phyloP scores from a whole-genome alignment of 1,140 invertebrate species.

The Bombyx mori region ASM3026992v2 NC_085115.1:11688001-11688500 shows the following conservation, averaged over 20 bases:
- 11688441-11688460: too few relatives aligned
- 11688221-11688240: conserved; percentile 87
- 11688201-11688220: conserved; percentile 92
- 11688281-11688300: conserved; percentile 14
- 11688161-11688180: conserved; percentile 86
- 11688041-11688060: too few relatives aligned
- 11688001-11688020: too few relatives aligned
- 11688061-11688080: too few relatives aligned
- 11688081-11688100: too few relatives aligned
- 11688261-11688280: conserved; percentile 23
- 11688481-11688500: too few relatives aligned
- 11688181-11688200: conserved; percentile 87
- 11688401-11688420: too few relatives aligned
- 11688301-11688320: conserved; percentile 29
- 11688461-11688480: too few relatives aligned
- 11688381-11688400: too few relatives aligned
- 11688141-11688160: conserved; percentile 9
- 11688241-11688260: conserved; percentile 54
- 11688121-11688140: not conserved
- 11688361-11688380: conserved; percentile 21
- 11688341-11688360: conserved; percentile 58
- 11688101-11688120: too few relatives aligned
- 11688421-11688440: too few relatives aligned
- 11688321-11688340: conserved; percentile 53
- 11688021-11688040: too few relatives aligned